Conservation (phyloP, 2,797 vertebrate species). For the Poecilia picta region DNA sequence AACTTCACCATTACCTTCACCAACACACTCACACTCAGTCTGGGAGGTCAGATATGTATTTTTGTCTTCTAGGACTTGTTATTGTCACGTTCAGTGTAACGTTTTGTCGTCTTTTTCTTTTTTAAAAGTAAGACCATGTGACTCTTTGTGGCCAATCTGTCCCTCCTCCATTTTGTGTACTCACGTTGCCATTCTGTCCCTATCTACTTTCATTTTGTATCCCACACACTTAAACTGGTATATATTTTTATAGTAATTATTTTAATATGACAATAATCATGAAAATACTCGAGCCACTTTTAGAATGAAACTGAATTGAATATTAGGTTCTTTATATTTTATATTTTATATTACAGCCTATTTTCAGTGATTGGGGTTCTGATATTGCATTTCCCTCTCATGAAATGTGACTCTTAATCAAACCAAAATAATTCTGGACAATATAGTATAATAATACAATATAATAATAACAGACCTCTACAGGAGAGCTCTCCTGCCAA, state of each 20-base stretch:
- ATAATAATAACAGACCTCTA: no score
- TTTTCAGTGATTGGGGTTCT: not conserved
- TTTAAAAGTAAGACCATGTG: slow-evolving; percentile 23
- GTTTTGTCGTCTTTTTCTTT: slow-evolving; percentile 35
- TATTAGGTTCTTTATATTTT: not conserved
- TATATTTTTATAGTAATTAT: not conserved
- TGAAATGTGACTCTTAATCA: not conserved
- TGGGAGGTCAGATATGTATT: slow-evolving; percentile 31
- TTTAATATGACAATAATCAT: not conserved
- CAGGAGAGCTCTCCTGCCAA: no score
- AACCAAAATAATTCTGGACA: not conserved
- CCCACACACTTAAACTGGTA: not conserved
- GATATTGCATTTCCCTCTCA: not conserved
- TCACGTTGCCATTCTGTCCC: not conserved
- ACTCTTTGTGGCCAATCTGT: not conserved
- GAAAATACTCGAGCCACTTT: not conserved
- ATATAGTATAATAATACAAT: not conserved
- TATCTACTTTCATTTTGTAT: not conserved
- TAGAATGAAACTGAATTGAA: not conserved
- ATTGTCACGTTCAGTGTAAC: slow-evolving; percentile 30
- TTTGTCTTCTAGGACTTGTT: slow-evolving; percentile 21
- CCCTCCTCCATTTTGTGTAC: not conserved
- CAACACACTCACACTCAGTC: slow-evolving; percentile 23
- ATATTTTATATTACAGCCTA: not conserved
- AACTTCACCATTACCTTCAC: slow-evolving; percentile 36